Conservation (phyloP, 2,113 vertebrate genomes). For the Pygoscelis adeliae region DNA sequence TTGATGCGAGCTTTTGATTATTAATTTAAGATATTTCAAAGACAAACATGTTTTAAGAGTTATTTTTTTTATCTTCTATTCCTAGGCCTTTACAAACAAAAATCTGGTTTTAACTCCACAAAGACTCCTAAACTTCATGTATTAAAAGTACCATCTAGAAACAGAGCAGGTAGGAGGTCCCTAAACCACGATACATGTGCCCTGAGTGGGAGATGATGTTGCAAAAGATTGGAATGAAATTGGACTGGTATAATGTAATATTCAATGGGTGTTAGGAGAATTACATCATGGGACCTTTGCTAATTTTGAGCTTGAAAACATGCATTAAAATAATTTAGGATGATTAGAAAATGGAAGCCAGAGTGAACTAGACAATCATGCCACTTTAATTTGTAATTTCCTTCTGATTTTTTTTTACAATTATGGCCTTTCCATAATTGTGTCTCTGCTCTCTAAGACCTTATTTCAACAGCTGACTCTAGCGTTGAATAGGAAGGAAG, state of each 20-base stretch:
- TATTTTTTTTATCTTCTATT: conserved; percentile 33
- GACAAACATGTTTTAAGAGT: conserved; percentile 47
- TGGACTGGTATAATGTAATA: conserved; percentile 15
- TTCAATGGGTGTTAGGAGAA: conserved; percentile 36
- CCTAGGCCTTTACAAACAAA: conserved; percentile 15
- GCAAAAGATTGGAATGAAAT: conserved; percentile 14
- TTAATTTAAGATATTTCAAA: conserved; percentile 68
- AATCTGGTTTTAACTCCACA: conserved; percentile 13
- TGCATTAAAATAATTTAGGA: conserved; percentile 72
- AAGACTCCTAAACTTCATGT: neutral
- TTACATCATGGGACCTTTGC: conserved; percentile 48
- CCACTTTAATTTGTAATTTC: conserved; percentile 62
- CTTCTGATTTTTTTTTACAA: conserved; percentile 29
- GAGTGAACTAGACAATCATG: conserved; percentile 37
- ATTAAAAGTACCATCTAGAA: neutral
- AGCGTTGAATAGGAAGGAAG: neutral
- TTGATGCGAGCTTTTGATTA: conserved; percentile 64
- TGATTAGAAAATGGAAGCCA: conserved; percentile 70
- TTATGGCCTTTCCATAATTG: conserved; percentile 27
- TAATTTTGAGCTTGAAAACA: conserved; percentile 72
- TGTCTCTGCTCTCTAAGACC: conserved; percentile 8
- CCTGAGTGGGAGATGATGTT: neutral
- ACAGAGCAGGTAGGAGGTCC: conserved; percentile 7
- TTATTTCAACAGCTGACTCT: neutral
- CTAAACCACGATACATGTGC: neutral